phyloP scores from a whole-genome alignment of 2,888 invertebrate species.

The Cactoblastis cactorum region DNA sequence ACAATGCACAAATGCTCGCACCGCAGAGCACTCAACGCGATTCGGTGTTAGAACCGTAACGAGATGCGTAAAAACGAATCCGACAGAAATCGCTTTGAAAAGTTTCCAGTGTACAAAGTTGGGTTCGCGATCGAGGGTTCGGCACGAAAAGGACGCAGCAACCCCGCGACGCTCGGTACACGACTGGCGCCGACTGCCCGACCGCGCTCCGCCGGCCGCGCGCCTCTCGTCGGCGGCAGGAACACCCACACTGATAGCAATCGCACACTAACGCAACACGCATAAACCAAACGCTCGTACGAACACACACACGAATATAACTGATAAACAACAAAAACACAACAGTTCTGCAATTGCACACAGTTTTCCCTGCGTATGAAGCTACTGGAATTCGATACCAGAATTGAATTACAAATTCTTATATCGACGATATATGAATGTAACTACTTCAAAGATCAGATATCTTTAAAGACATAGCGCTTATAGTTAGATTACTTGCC shows the following conservation, averaged over 20 bases:
- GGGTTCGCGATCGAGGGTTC: conserved; percentile 64
- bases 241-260: conserved; percentile 53
- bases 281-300: conserved; percentile 30
- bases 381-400: conserved; percentile 22
- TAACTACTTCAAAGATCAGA: background rate
- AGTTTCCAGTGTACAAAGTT: conserved; percentile 78
- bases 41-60: conserved; percentile 44
- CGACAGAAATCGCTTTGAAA: conserved; percentile 62
- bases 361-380: conserved; percentile 42
- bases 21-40: conserved; percentile 42
- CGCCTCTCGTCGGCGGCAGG: conserved; percentile 55
- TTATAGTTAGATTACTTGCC: background rate
- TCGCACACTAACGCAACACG: conserved; percentile 31
- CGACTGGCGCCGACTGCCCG: conserved; percentile 59
- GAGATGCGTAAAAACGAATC: conserved; percentile 43
- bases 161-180: conserved; percentile 64
- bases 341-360: conserved; percentile 63
- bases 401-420: conserved; percentile 16
- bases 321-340: conserved; percentile 71
- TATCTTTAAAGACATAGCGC: background rate
- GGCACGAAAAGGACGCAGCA: conserved; percentile 59
- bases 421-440: background rate
- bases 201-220: conserved; percentile 45
- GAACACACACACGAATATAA: conserved; percentile 40
- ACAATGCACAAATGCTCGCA: conserved; percentile 45